Percentiles rank a stretch among this genome's conserved stretches.
phyloP scores from a whole-genome alignment of 2,888 invertebrate species.

The Cephus nigrinus region DNA sequence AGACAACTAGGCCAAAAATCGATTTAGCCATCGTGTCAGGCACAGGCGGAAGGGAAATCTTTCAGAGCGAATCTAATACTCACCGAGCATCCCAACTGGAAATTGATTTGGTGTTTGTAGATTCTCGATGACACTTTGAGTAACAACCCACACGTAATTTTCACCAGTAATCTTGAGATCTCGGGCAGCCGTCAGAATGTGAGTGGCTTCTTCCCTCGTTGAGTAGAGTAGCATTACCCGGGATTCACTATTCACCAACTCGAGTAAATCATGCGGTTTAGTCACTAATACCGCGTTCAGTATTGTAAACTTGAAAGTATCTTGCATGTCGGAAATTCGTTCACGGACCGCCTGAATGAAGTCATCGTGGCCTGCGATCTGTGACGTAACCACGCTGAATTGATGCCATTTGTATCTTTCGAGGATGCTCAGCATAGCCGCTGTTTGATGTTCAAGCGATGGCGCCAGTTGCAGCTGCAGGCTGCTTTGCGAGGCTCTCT shows the following conservation, averaged over 20 bases:
- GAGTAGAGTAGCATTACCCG: constrained; percentile 93
- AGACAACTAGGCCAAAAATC: too few species aligned
- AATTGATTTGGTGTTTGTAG: constrained; percentile 81
- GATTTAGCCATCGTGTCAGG: background rate
- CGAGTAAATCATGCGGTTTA: constrained; percentile 78
- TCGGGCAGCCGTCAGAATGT: constrained; percentile 81
- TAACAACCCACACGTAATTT: constrained; percentile 97
- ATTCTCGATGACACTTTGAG: constrained; percentile 91
- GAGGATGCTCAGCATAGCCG: constrained; percentile 94
- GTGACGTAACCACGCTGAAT: constrained; percentile 93
- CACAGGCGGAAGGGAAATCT: background rate
- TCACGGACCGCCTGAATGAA: constrained; percentile 95
- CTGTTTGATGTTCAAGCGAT: constrained; percentile 95
- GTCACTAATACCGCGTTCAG: constrained; percentile 88
- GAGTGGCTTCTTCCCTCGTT: constrained; percentile 87
- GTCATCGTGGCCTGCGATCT: constrained; percentile 94
- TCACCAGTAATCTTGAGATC: constrained; percentile 85
- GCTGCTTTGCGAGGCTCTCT: constrained; percentile 86
- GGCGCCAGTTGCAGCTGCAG: constrained; percentile 95
- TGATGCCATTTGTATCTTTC: constrained; percentile 97
- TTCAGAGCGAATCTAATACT: constrained; percentile 51
- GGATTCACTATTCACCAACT: constrained; percentile 89
- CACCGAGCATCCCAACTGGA: constrained; percentile 92
- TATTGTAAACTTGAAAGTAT: constrained; percentile 83
- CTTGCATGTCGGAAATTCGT: constrained; percentile 85